Conservation (phyloP, 2,113 vertebrate genomes). For the Synchiropus splendidus region DNA sequence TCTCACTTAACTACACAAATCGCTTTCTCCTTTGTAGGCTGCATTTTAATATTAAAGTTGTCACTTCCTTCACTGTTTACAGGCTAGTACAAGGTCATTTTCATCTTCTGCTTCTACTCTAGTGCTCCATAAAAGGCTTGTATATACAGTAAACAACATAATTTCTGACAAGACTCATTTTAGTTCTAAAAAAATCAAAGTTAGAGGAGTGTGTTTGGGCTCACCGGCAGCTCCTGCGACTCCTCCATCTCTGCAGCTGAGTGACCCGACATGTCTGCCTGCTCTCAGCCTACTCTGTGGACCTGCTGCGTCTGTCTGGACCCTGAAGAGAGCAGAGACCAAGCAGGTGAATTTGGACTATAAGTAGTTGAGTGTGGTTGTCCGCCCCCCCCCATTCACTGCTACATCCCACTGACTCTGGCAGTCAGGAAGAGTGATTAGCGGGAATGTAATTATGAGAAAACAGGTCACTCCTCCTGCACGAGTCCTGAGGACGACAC, state of each 20-base stretch:
- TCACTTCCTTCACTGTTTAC: too few species aligned
- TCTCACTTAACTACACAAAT: too few species aligned
- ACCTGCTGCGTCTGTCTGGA: conserved; percentile 31
- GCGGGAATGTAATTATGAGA: background rate
- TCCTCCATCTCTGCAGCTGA: conserved; percentile 61
- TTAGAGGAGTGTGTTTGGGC: conserved; percentile 11
- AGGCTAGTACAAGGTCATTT: too few species aligned
- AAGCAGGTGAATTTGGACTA: conserved; percentile 10
- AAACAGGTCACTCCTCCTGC: conserved; percentile 28
- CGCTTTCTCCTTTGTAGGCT: too few species aligned
- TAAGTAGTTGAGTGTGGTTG: conserved; percentile 30
- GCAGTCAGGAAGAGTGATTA: conserved; percentile 2
- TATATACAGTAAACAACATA: too few species aligned
- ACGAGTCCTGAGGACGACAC: conserved; percentile 44
- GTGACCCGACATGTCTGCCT: conserved; percentile 35
- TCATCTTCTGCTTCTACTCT: too few species aligned
- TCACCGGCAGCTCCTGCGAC: conserved; percentile 68
- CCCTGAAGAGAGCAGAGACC: conserved; percentile 29
- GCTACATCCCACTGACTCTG: background rate
- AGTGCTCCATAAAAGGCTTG: too few species aligned
- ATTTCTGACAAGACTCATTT: too few species aligned
- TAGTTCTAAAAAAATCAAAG: too few species aligned
- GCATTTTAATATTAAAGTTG: too few species aligned
- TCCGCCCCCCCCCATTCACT: conserved; percentile 8
- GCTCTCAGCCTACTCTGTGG: conserved; percentile 46